Base-by-base conservation (phyloP, 2,797 vertebrate genomes). In the Eleutherodactylus coqui region DNA sequence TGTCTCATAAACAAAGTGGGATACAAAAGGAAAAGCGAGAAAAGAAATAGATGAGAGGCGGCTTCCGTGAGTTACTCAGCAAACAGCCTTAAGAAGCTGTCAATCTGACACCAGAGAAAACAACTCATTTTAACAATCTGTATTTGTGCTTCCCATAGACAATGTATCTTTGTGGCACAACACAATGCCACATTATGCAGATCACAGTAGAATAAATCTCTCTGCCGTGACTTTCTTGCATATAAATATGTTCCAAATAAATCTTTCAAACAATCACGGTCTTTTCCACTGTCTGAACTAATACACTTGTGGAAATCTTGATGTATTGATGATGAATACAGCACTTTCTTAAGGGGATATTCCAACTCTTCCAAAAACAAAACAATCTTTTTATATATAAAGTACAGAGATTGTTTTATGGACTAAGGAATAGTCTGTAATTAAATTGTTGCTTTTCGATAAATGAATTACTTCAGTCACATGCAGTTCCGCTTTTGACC, bases 41-140 rank as follows among this genome's bases (percentile, higher is more conserved):
- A 16, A 29, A 62, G 1, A 70, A 36, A 38, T n/a, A n/a, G 11
- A 73, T 73, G 69, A 73, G 38, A 45, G 24, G 69, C 24, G 11
- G 5, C 69, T 51, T 70, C 3, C 2, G 32, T 0, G 21, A 9
- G 24, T 81, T 36, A 38, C 67, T 70, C 21, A n/a, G 29, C 62
- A 72, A 69, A 72, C 47, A 17, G 34, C 27, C 75, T n/a, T 24
- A 38, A 55, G 32, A 77, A 77, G 75, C 24, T 36, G 62, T 69
- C 79, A 82, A 9, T 51, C 21, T 38, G 47, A 38, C 49, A 27
- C 43, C 79, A 34, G 41, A 81, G 62, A 60, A 70, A 70, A 81
- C 47, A 53, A 21, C 27, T 47, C n/a, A 43, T 34, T 62, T 17
- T 10, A 51, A 45, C 13, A 64, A 69, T 32, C 55, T 45, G 14